A percentile compares a stretch with the other conserved stretches of the same genome.
Conservation (phyloP, 2,113 vertebrate species). For the Sialia sialis region DNA sequence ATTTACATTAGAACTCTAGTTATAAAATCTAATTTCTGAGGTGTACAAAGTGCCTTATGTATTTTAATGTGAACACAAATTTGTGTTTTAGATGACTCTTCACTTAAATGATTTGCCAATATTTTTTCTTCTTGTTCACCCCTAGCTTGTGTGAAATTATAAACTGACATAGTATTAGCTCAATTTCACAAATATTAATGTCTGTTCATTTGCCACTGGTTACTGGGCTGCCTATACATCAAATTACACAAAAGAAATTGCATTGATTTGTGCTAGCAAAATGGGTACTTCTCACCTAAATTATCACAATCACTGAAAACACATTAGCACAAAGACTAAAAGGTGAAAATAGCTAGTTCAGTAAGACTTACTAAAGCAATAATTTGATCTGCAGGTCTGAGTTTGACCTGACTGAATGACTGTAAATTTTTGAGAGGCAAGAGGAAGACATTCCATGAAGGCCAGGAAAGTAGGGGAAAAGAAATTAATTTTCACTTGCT, state of each 20-base stretch:
- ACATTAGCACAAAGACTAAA: not conserved
- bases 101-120: not conserved
- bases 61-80: not conserved
- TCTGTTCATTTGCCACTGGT: not conserved
- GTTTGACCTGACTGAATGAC: not conserved
- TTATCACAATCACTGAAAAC: not conserved
- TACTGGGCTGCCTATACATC: not conserved
- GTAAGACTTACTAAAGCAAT: constrained; percentile 1
- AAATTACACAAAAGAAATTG: not conserved
- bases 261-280: not conserved
- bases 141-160: not conserved
- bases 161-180: not conserved
- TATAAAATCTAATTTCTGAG: not conserved
- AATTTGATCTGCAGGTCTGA: not conserved
- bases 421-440: not conserved
- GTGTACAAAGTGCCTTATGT: not conserved
- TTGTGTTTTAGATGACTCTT: not conserved
- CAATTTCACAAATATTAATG: not conserved
- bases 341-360: not conserved
- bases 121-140: not conserved
- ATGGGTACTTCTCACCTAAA: not conserved
- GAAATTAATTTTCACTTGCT: not conserved
- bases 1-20: not conserved
- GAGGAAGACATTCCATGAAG: not conserved
- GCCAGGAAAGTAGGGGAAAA: not conserved